phyloP scores from a whole-genome alignment of 2,797 vertebrate genomes.

The Phrynocephalus forsythii region DNA sequence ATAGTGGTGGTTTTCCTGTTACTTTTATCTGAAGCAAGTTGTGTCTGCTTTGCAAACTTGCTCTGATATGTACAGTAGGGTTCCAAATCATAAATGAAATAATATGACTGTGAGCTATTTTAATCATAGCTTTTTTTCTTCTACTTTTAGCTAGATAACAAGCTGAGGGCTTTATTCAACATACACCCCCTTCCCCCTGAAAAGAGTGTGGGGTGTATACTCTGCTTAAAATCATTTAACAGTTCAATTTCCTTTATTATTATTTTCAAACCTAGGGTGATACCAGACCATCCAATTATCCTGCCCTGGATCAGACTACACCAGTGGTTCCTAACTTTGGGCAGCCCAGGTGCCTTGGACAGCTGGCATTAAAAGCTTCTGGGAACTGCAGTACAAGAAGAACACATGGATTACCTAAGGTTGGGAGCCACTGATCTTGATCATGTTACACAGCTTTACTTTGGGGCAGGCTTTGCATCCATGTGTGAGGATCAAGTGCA shows the following conservation, averaged over 20 bases:
- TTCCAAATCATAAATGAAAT: conserved; percentile 47
- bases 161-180: conserved; percentile 41
- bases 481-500: too few relatives aligned
- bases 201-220: too few relatives aligned
- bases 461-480: too few relatives aligned
- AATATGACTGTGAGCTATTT: conserved; percentile 50
- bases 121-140: conserved; percentile 55
- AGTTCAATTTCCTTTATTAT: not conserved
- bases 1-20: conserved; percentile 40
- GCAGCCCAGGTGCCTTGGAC: too few relatives aligned
- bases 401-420: too few relatives aligned
- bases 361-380: too few relatives aligned
- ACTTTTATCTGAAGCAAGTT: conserved; percentile 54
- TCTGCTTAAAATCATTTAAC: not conserved
- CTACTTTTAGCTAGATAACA: conserved; percentile 51
- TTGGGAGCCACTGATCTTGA: too few relatives aligned
- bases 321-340: too few relatives aligned
- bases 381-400: too few relatives aligned
- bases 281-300: too few relatives aligned
- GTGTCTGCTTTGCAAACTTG: conserved; percentile 48
- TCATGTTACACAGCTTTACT: too few relatives aligned
- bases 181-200: not conserved
- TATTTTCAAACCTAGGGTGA: not conserved
- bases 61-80: conserved; percentile 41
- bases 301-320: too few relatives aligned